Conservation (phyloP, 2,113 vertebrate species). For the Pungitius pungitius region DNA sequence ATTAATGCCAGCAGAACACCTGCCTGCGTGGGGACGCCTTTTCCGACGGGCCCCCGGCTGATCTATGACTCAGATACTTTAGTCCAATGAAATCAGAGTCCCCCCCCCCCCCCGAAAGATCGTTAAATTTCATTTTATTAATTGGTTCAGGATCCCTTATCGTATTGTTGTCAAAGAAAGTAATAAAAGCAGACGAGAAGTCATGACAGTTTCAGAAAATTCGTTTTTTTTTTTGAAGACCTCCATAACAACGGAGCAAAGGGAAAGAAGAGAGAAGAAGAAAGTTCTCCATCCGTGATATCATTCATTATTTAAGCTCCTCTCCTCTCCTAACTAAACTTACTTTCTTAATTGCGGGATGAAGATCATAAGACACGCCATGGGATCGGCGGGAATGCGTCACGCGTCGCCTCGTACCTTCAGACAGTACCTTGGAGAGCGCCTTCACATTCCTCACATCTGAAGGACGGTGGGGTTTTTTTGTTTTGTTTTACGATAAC, state of each 20-base stretch:
- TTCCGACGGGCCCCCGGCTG: constrained; percentile 21
- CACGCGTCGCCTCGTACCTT: too few species aligned
- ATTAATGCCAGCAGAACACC: constrained; percentile 44
- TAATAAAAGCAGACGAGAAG: constrained; percentile 29
- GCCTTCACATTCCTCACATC: too few species aligned
- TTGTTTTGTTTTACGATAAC: too few species aligned
- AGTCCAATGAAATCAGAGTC: constrained; percentile 20
- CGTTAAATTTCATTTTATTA: constrained; percentile 18
- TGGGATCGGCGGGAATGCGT: too few species aligned
- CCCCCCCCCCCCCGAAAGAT: background rate
- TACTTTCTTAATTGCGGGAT: too few species aligned
- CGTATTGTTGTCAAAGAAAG: constrained; percentile 35
- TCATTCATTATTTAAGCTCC: constrained; percentile 16
- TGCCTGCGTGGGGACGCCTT: constrained; percentile 18
- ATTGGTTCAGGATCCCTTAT: constrained; percentile 20
- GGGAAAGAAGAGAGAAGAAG: background rate
- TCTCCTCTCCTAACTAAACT: too few species aligned
- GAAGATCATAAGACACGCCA: too few species aligned
- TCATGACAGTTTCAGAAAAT: background rate
- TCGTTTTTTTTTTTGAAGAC: constrained; percentile 7
- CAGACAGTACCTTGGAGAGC: too few species aligned
- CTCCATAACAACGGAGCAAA: background rate
- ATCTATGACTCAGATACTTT: constrained; percentile 39
- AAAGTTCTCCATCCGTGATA: constrained; percentile 13
- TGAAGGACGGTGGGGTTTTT: constrained; percentile 40